phyloP scores from a whole-genome alignment of 2,797 vertebrate genomes.

The Choloepus didactylus region DNA sequence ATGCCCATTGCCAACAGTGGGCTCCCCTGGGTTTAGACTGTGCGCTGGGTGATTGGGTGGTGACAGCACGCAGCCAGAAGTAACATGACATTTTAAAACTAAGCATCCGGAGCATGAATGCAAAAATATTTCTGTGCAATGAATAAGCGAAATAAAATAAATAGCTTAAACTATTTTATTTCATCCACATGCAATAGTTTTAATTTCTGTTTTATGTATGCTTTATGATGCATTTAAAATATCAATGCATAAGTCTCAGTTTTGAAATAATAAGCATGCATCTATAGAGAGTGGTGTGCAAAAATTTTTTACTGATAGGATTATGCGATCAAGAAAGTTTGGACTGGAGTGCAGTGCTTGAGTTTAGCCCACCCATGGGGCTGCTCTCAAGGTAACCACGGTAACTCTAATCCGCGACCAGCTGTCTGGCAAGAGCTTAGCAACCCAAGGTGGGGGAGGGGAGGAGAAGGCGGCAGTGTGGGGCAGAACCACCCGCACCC shows the following conservation, averaged over 20 bases:
- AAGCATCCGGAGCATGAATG: background rate
- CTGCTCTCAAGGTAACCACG: constrained; percentile 68
- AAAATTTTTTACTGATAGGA: background rate
- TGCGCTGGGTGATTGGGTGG: background rate
- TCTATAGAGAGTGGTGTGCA: background rate
- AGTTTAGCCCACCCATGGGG: background rate
- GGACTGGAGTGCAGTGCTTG: background rate
- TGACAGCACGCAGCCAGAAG: background rate
- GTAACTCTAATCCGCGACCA: constrained; percentile 61
- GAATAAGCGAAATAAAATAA: background rate
- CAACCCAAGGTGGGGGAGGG: background rate
- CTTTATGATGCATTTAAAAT: background rate
- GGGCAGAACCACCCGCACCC: background rate
- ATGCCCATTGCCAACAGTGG: accelerated
- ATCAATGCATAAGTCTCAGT: background rate
- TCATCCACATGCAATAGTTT: background rate
- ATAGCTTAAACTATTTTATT: background rate
- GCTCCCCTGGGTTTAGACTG: background rate
- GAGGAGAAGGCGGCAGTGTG: background rate
- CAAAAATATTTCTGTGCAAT: background rate
- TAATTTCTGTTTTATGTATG: background rate
- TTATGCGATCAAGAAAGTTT: constrained; percentile 33
- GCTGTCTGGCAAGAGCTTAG: constrained; percentile 50
- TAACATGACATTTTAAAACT: background rate
- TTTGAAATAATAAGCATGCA: background rate